Conservation (phyloP, 2,797 vertebrate species). For the Epinephelus coioides region DNA sequence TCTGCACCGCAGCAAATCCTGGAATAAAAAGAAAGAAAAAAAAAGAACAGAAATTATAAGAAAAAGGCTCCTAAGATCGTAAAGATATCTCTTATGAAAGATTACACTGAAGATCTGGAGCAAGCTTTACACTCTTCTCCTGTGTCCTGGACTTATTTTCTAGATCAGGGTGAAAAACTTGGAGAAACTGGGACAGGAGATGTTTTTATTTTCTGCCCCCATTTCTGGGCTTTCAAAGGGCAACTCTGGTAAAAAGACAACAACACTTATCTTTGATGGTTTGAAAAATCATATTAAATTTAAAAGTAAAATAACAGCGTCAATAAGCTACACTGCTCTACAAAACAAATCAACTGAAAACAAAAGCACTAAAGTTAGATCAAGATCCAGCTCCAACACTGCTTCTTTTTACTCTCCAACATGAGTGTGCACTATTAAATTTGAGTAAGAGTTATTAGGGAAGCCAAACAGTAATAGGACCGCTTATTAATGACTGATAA, state of each 20-base stretch:
- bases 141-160: conserved; percentile 3
- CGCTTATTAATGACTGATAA: neutral
- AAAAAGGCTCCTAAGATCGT: neutral
- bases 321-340: neutral
- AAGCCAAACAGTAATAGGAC: neutral
- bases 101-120: neutral
- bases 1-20: conserved; percentile 98
- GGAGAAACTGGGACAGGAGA: conserved; percentile 13
- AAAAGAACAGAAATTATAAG: neutral
- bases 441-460: neutral
- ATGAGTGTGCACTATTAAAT: neutral
- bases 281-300: neutral
- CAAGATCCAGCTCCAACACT: neutral
- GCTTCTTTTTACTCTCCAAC: neutral
- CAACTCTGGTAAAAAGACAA: neutral
- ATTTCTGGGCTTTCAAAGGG: neutral
- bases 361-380: neutral
- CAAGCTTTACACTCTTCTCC: neutral
- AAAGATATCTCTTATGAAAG: neutral
- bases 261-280: neutral
- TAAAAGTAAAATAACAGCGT: neutral
- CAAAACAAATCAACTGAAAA: neutral
- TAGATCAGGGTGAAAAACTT: conserved; percentile 20
- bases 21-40: neutral
- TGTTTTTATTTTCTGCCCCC: conserved; percentile 17